phyloP scores from a whole-genome alignment of 2,113 vertebrate genomes.

The Oxygymnocypris stewartii region DNA sequence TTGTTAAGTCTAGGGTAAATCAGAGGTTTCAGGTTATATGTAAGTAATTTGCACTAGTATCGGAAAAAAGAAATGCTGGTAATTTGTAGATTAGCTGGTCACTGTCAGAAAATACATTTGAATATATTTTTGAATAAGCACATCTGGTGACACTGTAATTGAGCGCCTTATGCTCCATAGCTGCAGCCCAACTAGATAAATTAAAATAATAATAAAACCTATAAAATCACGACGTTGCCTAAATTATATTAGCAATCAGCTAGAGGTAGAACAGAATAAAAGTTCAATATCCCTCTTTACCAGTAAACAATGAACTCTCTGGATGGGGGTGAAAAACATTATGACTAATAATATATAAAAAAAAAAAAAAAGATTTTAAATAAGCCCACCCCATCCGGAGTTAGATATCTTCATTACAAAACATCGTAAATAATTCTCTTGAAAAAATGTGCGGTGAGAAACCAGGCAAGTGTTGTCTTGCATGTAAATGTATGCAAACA shows the following conservation, averaged over 20 bases:
- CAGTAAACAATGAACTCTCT: conserved; percentile 5
- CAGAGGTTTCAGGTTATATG: neutral
- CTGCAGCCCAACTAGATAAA: neutral
- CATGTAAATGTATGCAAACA: neutral
- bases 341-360: neutral
- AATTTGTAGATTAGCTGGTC: conserved; percentile 29
- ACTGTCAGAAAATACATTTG: neutral
- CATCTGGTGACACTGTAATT: neutral
- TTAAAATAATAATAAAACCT: conserved; percentile 5
- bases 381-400: neutral
- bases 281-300: conserved; percentile 23
- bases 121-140: neutral
- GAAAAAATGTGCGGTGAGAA: conserved; percentile 19
- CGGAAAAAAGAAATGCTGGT: conserved; percentile 34
- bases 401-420: neutral
- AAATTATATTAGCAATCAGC: conserved; percentile 21
- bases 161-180: neutral
- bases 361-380: neutral
- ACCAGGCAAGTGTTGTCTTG: conserved; percentile 13
- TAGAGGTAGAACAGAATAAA: conserved; percentile 50
- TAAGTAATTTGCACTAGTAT: neutral
- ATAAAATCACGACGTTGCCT: neutral
- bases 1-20: neutral
- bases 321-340: neutral
- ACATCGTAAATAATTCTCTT: neutral